Conservation (phyloP, 30 jellyfish, hydroid and myxozoan genomes). For the Mastigias papua region DNA sequence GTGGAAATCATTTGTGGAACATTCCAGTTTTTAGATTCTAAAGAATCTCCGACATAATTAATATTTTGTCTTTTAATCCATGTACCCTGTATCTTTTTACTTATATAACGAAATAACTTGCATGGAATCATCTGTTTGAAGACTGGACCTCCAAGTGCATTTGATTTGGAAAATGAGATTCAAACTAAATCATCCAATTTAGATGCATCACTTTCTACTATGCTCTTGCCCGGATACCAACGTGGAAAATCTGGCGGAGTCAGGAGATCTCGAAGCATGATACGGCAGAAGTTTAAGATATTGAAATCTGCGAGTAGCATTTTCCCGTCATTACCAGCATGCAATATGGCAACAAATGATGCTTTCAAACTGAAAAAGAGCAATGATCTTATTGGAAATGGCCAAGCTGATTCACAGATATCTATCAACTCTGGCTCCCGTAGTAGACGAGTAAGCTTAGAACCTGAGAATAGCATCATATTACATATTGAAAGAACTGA, state of each 20-base stretch:
- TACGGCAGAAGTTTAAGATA: neutral
- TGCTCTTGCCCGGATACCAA: neutral
- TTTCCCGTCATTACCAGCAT: neutral
- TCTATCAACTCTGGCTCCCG: slow-evolving; percentile 2
- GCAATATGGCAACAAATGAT: neutral
- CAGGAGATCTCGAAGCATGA: slow-evolving; percentile 38
- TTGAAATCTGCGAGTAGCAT: slow-evolving; percentile 11
- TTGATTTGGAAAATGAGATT: neutral
- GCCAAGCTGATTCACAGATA: neutral
- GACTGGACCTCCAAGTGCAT: neutral
- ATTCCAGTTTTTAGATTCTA: no score
- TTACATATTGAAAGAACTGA: slow-evolving; percentile 40
- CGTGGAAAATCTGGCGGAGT: neutral
- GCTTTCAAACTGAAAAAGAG: slow-evolving; percentile 1
- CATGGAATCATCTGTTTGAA: no score
- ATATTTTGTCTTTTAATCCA: no score
- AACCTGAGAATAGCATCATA: slow-evolving; percentile 37
- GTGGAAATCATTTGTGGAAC: no score
- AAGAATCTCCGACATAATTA: no score
- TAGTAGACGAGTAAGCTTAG: slow-evolving; percentile 36
- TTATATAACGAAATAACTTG: no score
- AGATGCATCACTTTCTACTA: neutral
- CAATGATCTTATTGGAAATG: slow-evolving; percentile 9
- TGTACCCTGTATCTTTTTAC: no score
- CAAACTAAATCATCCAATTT: neutral